These are phyloP conservation scores for Phortica magna DNA, from an alignment of 2,888 invertebrate genomes.

Conservation along the genomic window DNA sequence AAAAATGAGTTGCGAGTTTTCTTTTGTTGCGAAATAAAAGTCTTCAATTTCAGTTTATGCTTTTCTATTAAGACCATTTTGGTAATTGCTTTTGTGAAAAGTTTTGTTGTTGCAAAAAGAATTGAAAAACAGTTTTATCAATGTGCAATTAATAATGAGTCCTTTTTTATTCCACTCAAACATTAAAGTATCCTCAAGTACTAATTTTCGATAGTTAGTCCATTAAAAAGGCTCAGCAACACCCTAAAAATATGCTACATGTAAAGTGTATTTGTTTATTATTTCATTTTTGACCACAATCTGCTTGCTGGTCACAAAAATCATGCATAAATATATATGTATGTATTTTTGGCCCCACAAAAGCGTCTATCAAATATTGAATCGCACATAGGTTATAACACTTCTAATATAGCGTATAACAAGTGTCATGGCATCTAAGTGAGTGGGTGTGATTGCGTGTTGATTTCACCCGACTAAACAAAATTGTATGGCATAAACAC, in stretches of 20 bases:
- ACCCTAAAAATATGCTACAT: not conserved
- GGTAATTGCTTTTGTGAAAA: no score
- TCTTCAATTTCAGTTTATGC: no score
- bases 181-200: no score
- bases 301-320: not conserved
- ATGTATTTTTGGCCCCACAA: not conserved
- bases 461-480: conserved; percentile 13
- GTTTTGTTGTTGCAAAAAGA: no score
- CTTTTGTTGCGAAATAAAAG: no score
- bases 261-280: not conserved
- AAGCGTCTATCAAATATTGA: conserved; percentile 16
- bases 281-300: not conserved
- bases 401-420: not conserved
- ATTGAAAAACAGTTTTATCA: no score
- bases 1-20: no score
- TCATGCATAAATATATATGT: conserved; percentile 15
- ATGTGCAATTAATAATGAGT: no score
- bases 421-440: not conserved
- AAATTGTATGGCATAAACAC: conserved; percentile 25
- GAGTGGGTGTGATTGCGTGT: not conserved
- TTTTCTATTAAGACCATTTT: no score
- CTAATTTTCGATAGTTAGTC: no score
- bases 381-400: not conserved
- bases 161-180: no score
- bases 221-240: no score